Percentiles rank a stretch among this genome's conserved stretches.
Evolutionary conservation across 1,140 invertebrate genomes (phyloP).

Genomic region (Eriosoma lanigerum): DNA sequence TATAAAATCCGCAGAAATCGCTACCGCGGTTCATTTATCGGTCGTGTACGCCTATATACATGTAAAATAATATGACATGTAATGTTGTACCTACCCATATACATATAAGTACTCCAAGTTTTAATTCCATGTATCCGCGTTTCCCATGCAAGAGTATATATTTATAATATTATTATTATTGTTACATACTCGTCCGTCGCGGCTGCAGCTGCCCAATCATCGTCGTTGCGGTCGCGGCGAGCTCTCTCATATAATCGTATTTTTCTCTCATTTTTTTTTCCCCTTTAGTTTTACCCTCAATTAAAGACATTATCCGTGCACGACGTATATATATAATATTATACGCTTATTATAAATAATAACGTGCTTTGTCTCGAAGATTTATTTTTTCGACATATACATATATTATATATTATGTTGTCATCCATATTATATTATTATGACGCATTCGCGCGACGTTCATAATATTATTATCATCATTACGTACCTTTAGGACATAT

Average conservation of each 20-base stretch:
- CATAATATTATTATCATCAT: slow-evolving; percentile 8
- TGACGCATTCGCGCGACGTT: not conserved
- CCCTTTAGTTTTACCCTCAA: slow-evolving; percentile 10
- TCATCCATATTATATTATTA: not conserved
- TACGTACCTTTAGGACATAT: too few relatives aligned
- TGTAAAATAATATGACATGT: not conserved
- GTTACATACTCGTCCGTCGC: too few relatives aligned
- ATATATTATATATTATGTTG: not conserved
- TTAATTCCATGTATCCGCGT: not conserved
- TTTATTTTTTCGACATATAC: not conserved
- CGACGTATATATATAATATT: not conserved
- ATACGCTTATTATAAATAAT: not conserved
- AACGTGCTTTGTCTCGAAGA: not conserved
- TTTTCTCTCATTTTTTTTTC: not conserved
- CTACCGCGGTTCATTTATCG: slow-evolving; percentile 21
- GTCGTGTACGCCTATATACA: not conserved
- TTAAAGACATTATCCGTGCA: slow-evolving; percentile 32
- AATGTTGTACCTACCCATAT: not conserved
- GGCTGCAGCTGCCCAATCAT: not conserved
- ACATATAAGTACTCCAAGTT: not conserved
- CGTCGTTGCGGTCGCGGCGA: not conserved
- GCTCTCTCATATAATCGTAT: not conserved
- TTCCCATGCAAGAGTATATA: not conserved
- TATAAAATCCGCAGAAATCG: slow-evolving; percentile 1
- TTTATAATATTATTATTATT: too few relatives aligned